Conservation (phyloP, 2,113 vertebrate genomes). For the Aviceda subcristata region DNA sequence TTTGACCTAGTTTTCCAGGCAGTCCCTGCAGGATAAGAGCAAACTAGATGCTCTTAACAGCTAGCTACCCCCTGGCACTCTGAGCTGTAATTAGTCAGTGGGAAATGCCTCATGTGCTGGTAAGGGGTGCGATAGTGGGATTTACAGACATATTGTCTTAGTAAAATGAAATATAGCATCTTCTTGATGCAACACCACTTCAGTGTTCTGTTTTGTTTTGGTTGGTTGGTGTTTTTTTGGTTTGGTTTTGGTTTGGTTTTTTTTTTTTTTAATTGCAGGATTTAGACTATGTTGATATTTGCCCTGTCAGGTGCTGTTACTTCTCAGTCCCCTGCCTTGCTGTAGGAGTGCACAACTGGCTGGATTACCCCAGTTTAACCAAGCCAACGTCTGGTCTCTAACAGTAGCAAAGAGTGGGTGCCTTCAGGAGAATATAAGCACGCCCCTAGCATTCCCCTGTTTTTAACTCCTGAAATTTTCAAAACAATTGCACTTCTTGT, state of each 20-base stretch:
- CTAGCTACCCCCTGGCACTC: neutral
- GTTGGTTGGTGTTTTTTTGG: neutral
- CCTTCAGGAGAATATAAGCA: too few species aligned
- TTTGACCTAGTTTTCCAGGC: neutral
- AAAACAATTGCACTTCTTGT: neutral
- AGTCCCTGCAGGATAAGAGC: neutral
- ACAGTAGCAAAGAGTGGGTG: neutral
- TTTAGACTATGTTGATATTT: neutral
- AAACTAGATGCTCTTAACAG: neutral
- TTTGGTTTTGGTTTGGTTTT: neutral
- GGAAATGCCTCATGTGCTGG: neutral
- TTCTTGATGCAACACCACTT: neutral
- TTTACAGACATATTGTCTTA: neutral
- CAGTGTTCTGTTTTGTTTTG: accelerated
- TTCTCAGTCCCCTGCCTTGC: neutral
- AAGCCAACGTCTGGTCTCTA: neutral
- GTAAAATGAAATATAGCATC: neutral
- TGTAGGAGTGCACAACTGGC: too few species aligned
- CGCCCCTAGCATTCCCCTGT: neutral
- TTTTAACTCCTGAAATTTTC: neutral
- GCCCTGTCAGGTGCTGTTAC: neutral
- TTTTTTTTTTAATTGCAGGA: neutral
- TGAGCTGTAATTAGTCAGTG: neutral
- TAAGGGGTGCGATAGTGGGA: neutral
- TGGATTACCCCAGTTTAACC: too few species aligned